Conservation (phyloP, 1,140 invertebrate species). For the Dolichoris vasculosae region DNA sequence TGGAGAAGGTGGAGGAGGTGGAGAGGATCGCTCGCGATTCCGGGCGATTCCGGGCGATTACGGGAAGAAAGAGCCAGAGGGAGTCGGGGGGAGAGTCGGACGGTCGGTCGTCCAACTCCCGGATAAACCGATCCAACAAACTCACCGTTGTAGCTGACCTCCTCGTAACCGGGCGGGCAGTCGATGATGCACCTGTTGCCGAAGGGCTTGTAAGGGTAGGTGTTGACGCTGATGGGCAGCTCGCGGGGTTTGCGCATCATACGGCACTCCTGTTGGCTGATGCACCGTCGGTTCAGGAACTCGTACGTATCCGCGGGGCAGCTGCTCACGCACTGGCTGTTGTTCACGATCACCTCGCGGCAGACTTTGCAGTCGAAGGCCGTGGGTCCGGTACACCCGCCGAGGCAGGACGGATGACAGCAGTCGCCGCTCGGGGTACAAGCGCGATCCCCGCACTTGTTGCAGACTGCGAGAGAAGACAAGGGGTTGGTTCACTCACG, state of each 20-base stretch:
- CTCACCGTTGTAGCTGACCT: slow-evolving; percentile 54
- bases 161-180: slow-evolving; percentile 83
- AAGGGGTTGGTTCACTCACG: background rate
- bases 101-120: background rate
- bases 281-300: slow-evolving; percentile 84
- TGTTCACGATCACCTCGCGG: slow-evolving; percentile 77
- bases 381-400: slow-evolving; percentile 83
- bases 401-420: slow-evolving; percentile 87
- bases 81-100: too few species aligned
- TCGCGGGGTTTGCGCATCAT: slow-evolving; percentile 76
- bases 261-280: slow-evolving; percentile 83
- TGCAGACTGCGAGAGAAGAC: slow-evolving; percentile 74
- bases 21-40: too few species aligned
- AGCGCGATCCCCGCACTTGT: slow-evolving; percentile 68
- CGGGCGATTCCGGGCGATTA: too few species aligned
- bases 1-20: too few species aligned
- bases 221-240: slow-evolving; percentile 52
- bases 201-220: slow-evolving; percentile 77
- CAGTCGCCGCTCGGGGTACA: slow-evolving; percentile 79
- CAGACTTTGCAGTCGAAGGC: slow-evolving; percentile 85
- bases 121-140: background rate
- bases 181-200: slow-evolving; percentile 81
- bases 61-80: background rate
- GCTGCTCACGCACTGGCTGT: slow-evolving; percentile 78
- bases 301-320: slow-evolving; percentile 84